Base-by-base conservation (phyloP, 2,888 invertebrate species). In the Nomada lathburiana region DNA sequence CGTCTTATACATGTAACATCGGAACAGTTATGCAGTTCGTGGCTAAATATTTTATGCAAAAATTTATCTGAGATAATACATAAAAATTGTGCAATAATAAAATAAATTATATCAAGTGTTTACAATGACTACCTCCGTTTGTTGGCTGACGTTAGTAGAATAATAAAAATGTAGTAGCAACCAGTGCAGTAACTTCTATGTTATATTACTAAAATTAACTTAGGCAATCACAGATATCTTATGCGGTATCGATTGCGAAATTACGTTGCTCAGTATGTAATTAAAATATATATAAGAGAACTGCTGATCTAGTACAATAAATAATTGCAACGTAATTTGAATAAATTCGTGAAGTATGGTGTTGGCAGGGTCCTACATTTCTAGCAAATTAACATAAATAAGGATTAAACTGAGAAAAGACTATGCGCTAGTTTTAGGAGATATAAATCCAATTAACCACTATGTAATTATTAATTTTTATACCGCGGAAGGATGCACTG, bases 401-500 rank as follows among this genome's bases (percentile, higher is more conserved):
- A 68, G 47, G 29, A 44, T 68, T 29, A 23, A 42, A 42, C 7
- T 42, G 0, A 20, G 16, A 44, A 44, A 57, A 7, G 10, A 16
- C 9, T 44, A 44, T n/a, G 52, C 55, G 42, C 57, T 0, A 36
- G 16, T 16, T 20, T 16, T 42, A 59, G 26, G 23, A 7, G 26
- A 57, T 50, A 50, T 26, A 70, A 70, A 50, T 36, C n/a, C 11
- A 52, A 52, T 62, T 44, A 9, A 47, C 23, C 16, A 29, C n/a
- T 47, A 63, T n/a, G 42, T 77, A 52, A 76, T 62, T 53, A 26
- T 47, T 80, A 11, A 67, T 42, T 23, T 42, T 53, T 76, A 26
- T 80, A n/a, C 2, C 52, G 23, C 11, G 29, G 1, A 65, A 79
- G 1, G 52, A 65, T 55, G 55, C 36, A 55, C 77, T 83, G 64